phyloP scores from a whole-genome alignment of 2,113 vertebrate genomes.

The Regulus satrapa region DNA sequence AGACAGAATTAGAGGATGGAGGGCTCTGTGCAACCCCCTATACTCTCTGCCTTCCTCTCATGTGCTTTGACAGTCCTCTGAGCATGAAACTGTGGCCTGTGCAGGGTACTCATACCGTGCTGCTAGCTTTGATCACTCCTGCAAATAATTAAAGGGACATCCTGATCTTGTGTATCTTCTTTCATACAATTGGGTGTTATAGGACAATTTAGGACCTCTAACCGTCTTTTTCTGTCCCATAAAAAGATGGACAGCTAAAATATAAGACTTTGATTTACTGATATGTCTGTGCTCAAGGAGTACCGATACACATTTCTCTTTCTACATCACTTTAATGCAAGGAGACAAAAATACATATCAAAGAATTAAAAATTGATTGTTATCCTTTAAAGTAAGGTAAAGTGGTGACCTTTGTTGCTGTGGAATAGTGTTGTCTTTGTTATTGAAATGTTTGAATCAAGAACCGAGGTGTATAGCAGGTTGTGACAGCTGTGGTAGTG shows the following conservation, averaged over 20 bases:
- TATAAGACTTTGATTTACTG: not conserved
- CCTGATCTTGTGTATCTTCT: not conserved
- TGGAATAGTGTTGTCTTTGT: not conserved
- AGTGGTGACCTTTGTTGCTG: not conserved
- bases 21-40: not conserved
- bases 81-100: not conserved
- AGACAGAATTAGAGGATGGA: not conserved
- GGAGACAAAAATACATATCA: not conserved
- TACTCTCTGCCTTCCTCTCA: not conserved
- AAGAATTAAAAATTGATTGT: not conserved
- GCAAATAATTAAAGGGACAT: not conserved
- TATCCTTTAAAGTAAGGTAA: not conserved
- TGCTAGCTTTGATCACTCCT: not conserved
- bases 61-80: not conserved
- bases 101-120: not conserved
- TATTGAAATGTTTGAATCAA: not conserved
- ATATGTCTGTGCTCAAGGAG: not conserved
- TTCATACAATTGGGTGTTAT: not conserved
- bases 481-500: not conserved
- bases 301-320: not conserved
- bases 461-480: not conserved
- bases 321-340: not conserved
- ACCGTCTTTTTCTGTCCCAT: not conserved
- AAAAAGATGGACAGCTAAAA: not conserved
- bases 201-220: not conserved